phyloP scores from a whole-genome alignment of 2,888 invertebrate genomes.

The Tetranychus truncatus region DNA sequence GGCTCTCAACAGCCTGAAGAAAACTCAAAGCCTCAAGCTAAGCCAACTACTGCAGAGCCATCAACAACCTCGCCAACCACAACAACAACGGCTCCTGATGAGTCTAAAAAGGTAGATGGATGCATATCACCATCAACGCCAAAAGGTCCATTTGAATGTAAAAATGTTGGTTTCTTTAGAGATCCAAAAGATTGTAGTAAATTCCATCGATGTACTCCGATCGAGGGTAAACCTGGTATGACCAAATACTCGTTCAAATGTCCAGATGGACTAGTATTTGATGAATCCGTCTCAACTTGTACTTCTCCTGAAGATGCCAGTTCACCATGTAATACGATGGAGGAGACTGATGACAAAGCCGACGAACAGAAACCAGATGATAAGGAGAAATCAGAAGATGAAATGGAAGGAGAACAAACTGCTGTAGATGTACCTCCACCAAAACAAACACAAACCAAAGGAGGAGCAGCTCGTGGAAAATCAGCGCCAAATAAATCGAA shows the following conservation, averaged over 20 bases:
- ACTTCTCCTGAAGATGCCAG: conserved; percentile 25
- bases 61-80: neutral
- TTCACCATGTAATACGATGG: conserved; percentile 23
- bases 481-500: neutral
- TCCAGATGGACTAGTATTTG: conserved; percentile 26
- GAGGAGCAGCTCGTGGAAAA: neutral
- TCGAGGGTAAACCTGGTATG: conserved; percentile 22
- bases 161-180: conserved; percentile 26
- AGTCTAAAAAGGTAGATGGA: neutral
- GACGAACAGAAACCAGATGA: neutral
- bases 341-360: neutral
- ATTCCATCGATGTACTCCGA: conserved; percentile 52
- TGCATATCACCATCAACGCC: neutral
- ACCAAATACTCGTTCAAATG: conserved; percentile 25
- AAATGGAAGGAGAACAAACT: neutral
- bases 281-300: conserved; percentile 26
- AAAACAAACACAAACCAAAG: neutral
- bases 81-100: neutral
- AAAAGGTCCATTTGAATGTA: conserved; percentile 18
- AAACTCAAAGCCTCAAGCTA: neutral
- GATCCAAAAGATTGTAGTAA: conserved; percentile 32
- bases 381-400: neutral
- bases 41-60: neutral
- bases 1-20: neutral
- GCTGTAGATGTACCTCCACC: neutral